Evolutionary conservation across 2,888 invertebrate species (phyloP).

Genomic region (Beris chalybata): DNA sequence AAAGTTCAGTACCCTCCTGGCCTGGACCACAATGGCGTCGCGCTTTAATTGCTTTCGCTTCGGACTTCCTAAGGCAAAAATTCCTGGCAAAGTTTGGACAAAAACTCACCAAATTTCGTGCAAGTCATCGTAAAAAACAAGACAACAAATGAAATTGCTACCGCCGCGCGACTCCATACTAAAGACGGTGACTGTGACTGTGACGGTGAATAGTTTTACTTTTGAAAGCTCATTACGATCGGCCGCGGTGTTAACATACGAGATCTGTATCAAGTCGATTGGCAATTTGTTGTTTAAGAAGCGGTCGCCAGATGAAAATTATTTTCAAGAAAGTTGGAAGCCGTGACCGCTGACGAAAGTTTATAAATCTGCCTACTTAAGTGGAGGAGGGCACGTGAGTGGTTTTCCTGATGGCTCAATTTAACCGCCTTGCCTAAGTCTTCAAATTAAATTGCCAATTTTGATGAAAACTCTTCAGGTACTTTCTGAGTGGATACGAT

Average conservation of each 20-base stretch:
- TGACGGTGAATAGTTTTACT: constrained; percentile 16
- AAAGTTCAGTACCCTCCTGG: constrained; percentile 26
- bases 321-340: constrained; percentile 19
- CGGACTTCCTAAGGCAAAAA: constrained; percentile 10
- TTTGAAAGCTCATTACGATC: constrained; percentile 26
- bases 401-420: constrained; percentile 26
- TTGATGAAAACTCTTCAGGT: constrained; percentile 16
- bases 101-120: constrained; percentile 3
- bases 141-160: constrained; percentile 25
- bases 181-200: neutral
- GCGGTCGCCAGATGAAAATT: constrained; percentile 11
- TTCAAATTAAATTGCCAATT: constrained; percentile 20
- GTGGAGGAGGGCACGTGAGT: constrained; percentile 29
- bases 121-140: constrained; percentile 20
- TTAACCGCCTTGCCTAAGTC: constrained; percentile 3
- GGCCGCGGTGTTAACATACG: constrained; percentile 4
- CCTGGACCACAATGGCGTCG: neutral
- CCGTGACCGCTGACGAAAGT: constrained; percentile 17
- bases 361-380: constrained; percentile 17
- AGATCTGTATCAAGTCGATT: constrained; percentile 24
- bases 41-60: constrained; percentile 21
- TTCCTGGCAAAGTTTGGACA: constrained; percentile 21
- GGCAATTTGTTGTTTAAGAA: constrained; percentile 7
- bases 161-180: neutral
- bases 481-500: neutral